These are phyloP conservation scores for Choreutis nemorana DNA, from an alignment of 2,888 invertebrate genomes.

Conservation along the genomic window DNA sequence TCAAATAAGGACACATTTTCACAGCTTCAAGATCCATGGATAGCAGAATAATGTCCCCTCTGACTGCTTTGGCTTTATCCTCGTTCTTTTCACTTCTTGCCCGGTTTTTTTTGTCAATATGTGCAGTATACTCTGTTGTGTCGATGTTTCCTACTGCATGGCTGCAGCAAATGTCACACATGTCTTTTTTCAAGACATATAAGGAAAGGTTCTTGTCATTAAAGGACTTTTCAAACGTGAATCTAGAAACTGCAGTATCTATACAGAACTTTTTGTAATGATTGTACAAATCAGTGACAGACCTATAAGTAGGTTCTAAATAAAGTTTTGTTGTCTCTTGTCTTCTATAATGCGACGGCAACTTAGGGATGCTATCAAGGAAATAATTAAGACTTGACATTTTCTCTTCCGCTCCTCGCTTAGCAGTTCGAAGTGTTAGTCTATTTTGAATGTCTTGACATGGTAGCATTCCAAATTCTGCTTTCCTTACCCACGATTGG, in stretches of 20 bases:
- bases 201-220: slow-evolving; percentile 15
- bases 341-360: slow-evolving; percentile 14
- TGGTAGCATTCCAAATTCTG: too few relatives aligned
- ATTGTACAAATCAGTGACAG: slow-evolving; percentile 12
- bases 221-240: slow-evolving; percentile 15
- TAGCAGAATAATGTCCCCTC: too few relatives aligned
- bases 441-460: too few relatives aligned
- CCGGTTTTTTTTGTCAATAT: slow-evolving; percentile 9
- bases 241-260: slow-evolving; percentile 11
- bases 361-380: slow-evolving; percentile 10
- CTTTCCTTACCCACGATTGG: too few relatives aligned
- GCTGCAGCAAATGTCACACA: slow-evolving; percentile 13
- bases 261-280: slow-evolving; percentile 13
- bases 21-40: slow-evolving; percentile 15
- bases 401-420: too few relatives aligned
- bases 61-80: too few relatives aligned
- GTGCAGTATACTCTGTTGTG: slow-evolving; percentile 6
- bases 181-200: slow-evolving; percentile 15
- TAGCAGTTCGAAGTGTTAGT: too few relatives aligned
- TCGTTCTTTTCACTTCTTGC: slow-evolving; percentile 15
- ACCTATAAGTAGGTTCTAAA: slow-evolving; percentile 13
- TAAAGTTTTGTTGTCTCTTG: slow-evolving; percentile 13
- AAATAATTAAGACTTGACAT: background rate
- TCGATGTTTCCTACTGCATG: slow-evolving; percentile 11
- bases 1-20: slow-evolving; percentile 13